phyloP scores from a whole-genome alignment of 2,113 vertebrate species.

The Prunella himalayana region DNA sequence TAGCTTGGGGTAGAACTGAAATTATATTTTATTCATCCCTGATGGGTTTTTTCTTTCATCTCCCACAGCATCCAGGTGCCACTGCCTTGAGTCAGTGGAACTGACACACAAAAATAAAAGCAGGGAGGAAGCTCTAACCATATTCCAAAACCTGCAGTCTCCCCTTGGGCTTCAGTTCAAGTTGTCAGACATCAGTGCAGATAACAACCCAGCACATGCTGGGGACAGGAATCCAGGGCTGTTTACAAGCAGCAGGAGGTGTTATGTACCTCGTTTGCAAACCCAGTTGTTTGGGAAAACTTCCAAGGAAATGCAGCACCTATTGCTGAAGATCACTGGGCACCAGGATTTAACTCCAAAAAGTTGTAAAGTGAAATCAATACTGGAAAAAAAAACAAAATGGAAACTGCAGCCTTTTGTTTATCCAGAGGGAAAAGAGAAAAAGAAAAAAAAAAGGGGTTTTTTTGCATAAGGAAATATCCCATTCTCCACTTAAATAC shows the following conservation, averaged over 20 bases:
- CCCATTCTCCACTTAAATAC: not conserved
- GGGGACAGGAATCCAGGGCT: slow-evolving; percentile 11
- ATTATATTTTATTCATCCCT: slow-evolving; percentile 30
- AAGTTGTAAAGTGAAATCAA: not conserved
- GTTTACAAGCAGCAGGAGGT: slow-evolving; percentile 18
- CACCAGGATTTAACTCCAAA: not conserved
- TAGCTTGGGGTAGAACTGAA: not conserved
- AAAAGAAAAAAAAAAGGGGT: not conserved
- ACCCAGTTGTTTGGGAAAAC: slow-evolving; percentile 18
- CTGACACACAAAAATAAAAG: not conserved
- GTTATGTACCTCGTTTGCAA: slow-evolving; percentile 31
- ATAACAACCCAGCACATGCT: slow-evolving; percentile 24
- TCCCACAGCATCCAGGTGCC: slow-evolving; percentile 18
- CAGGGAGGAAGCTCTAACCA: not conserved
- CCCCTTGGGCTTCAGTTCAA: not conserved
- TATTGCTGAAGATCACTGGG: not conserved
- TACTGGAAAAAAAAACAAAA: not conserved
- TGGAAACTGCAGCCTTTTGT: not conserved
- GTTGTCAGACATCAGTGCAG: slow-evolving; percentile 28
- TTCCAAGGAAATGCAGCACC: slow-evolving; percentile 11
- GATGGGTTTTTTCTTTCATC: slow-evolving; percentile 22
- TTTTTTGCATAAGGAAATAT: not conserved
- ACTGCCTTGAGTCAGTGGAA: not conserved
- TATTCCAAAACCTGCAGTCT: not conserved
- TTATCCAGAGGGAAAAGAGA: not conserved